These are phyloP conservation scores for rat (Rattus norvegicus) DNA, from an alignment of 2,113 vertebrate species.

Conservation along the genomic window GRCr8 NC_086020.1:244906001-244906500, in stretches of 20 bases:
- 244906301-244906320: neutral
- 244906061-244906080: neutral
- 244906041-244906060: neutral
- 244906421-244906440: constrained; percentile 72
- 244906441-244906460: constrained; percentile 71
- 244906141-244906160: neutral
- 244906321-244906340: constrained; percentile 59
- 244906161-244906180: neutral
- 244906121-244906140: neutral
- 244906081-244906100: neutral
- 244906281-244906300: constrained; percentile 38
- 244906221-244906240: neutral
- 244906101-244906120: neutral
- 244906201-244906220: neutral
- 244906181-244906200: neutral
- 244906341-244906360: constrained; percentile 64
- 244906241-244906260: neutral
- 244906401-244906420: constrained; percentile 68
- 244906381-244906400: constrained; percentile 70
- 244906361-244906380: constrained; percentile 56
- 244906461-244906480: constrained; percentile 66
- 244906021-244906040: neutral
- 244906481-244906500: constrained; percentile 71
- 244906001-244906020: neutral
- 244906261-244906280: neutral